Percentiles rank a stretch among this genome's conserved stretches.
These are phyloP conservation scores for Anniella stebbinsi DNA, from an alignment of 2,797 vertebrate genomes.

Conservation along the genomic window DNA sequence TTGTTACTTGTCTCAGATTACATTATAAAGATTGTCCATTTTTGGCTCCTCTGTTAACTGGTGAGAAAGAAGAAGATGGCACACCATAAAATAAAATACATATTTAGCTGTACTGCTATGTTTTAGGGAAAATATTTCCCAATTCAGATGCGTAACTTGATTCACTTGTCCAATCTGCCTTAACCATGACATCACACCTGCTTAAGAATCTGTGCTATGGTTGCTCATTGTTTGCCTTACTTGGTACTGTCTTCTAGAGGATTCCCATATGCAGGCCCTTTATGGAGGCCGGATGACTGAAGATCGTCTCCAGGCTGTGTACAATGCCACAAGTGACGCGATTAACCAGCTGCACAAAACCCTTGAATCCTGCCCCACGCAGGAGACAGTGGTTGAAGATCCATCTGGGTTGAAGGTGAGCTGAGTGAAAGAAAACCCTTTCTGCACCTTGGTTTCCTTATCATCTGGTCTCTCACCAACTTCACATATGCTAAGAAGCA, in stretches of 20 bases:
- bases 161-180: neutral
- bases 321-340: slow-evolving; percentile 84
- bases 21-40: neutral
- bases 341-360: slow-evolving; percentile 91
- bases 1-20: neutral
- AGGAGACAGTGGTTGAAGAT: slow-evolving; percentile 81
- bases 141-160: neutral
- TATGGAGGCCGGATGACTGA: slow-evolving; percentile 85
- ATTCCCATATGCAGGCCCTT: slow-evolving; percentile 70
- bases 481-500: neutral
- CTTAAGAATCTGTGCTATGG: neutral
- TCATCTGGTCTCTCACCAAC: neutral
- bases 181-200: neutral
- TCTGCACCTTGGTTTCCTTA: neutral
- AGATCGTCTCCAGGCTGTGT: slow-evolving; percentile 79
- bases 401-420: slow-evolving; percentile 89
- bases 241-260: slow-evolving; percentile 58
- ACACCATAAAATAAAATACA: neutral
- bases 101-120: neutral
- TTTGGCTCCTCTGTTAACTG: neutral
- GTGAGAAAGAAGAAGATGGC: neutral
- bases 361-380: slow-evolving; percentile 86
- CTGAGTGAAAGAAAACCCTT: neutral
- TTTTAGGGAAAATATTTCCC: neutral
- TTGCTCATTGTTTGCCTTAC: neutral